Evolutionary conservation across 2,888 invertebrate genomes (phyloP), one percentile per base, ranked within the genome.

Genomic region (Margaritifera margaritifera): DNA sequence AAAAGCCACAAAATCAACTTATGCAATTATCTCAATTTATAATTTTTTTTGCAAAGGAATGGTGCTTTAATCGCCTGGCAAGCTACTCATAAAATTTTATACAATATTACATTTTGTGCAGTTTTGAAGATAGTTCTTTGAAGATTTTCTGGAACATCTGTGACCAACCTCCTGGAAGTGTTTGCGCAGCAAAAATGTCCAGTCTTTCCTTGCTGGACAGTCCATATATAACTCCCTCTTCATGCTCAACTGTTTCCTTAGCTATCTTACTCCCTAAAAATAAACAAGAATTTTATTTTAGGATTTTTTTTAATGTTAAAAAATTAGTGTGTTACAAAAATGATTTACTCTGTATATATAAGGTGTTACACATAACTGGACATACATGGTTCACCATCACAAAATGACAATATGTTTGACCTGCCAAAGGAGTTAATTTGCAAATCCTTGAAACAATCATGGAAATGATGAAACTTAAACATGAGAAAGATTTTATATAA

Each of bases 131-230:
- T 18, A n/a, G 19, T 42, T 42, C 15, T 42, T 42, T 42, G 2
- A 42, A 3, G 42, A 42, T 2, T 42, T 42, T 42, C 11, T 11
- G 0, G 11, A 42, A 42, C 11, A 42, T 42, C 11, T 42, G 2
- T 42, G 15, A 57, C 61, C 53, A 70, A 83, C 84, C 83, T 71
- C 71, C 72, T 54, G 81, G 78, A 19, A 82, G 69, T 19, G 80
- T 81, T 54, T 84, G 79, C 6, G 80, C 74, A 20, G 82, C 83
- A 72, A 83, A 84, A 22, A 86, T 79, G 66, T 86, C 86, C 54
- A 85, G 52, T 64, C 83, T 84, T 62, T 86, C 83, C 25, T 71
- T 77, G n/a, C 79, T 77, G 25, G 81, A 72, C 11, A 73, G 52
- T 20, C 87, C 86, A 74, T 85, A 85, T 2, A 71, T 70, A 42